Evolutionary conservation across 2,888 invertebrate species (phyloP).

Genomic region (Endomychus coccineus): DNA sequence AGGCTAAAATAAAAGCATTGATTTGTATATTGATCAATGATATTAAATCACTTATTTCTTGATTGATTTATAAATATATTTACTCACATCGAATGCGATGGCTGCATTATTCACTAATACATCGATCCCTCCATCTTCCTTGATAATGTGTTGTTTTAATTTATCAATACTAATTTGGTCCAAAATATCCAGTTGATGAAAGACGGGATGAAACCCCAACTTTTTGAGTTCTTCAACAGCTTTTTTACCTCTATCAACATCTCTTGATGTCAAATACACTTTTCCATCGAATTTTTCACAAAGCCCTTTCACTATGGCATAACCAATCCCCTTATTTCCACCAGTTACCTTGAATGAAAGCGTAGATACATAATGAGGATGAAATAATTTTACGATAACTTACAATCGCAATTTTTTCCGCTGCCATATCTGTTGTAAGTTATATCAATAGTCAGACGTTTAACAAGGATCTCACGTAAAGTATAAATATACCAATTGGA

Average conservation of each 20-base stretch:
- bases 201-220: constrained; percentile 49
- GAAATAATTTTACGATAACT: too few relatives aligned
- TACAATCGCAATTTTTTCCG: too few relatives aligned
- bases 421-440: too few relatives aligned
- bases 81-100: constrained; percentile 55
- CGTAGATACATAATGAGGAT: too few relatives aligned
- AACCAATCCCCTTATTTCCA: constrained; percentile 66
- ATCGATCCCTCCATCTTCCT: constrained; percentile 60
- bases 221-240: constrained; percentile 54
- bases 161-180: constrained; percentile 51
- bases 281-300: constrained; percentile 58
- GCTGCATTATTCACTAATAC: constrained; percentile 71
- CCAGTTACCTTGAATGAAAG: constrained; percentile 67
- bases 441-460: too few relatives aligned
- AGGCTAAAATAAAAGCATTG: too few relatives aligned
- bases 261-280: constrained; percentile 64
- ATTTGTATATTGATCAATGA: too few relatives aligned
- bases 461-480: too few relatives aligned
- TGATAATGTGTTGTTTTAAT: constrained; percentile 53
- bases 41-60: too few relatives aligned
- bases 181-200: constrained; percentile 63
- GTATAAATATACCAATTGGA: too few relatives aligned
- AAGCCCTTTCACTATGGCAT: constrained; percentile 57
- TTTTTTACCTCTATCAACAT: constrained; percentile 48
- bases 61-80: too few relatives aligned